Evolutionary conservation across 2,888 invertebrate species (phyloP).

Genomic region (Luperina testacea): DNA sequence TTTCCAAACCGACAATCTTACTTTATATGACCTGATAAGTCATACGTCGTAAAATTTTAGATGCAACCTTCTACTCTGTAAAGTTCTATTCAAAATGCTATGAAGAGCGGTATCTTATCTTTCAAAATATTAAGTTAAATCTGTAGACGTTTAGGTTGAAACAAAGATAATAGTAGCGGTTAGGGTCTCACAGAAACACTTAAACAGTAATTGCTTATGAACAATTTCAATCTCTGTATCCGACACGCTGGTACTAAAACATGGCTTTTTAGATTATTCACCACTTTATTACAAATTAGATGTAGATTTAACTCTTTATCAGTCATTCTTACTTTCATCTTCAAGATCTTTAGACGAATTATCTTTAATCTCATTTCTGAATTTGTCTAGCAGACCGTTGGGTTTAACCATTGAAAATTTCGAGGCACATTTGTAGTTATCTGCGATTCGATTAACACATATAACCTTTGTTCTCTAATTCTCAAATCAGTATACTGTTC

Average conservation of each 20-base stretch:
- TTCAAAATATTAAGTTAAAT: slow-evolving; percentile 40
- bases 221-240: slow-evolving; percentile 22
- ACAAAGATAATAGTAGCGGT: slow-evolving; percentile 16
- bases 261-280: not conserved
- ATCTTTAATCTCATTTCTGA: not conserved
- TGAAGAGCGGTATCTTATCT: slow-evolving; percentile 39
- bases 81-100: slow-evolving; percentile 44
- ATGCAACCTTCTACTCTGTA: slow-evolving; percentile 6
- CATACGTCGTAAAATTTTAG: slow-evolving; percentile 40
- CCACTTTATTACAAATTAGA: not conserved
- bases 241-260: slow-evolving; percentile 8
- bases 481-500: not conserved
- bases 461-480: not conserved
- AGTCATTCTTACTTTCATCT: not conserved
- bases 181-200: slow-evolving; percentile 12
- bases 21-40: slow-evolving; percentile 9
- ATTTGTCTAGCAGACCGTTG: not conserved
- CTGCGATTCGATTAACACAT: not conserved
- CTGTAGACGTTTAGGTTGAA: slow-evolving; percentile 17
- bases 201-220: slow-evolving; percentile 32
- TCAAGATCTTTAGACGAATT: not conserved
- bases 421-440: not conserved
- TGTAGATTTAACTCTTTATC: not conserved
- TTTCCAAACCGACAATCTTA: slow-evolving; percentile 27
- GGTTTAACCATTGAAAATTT: not conserved